phyloP scores from a whole-genome alignment of 2,888 invertebrate species.

The Thymelicus sylvestris region DNA sequence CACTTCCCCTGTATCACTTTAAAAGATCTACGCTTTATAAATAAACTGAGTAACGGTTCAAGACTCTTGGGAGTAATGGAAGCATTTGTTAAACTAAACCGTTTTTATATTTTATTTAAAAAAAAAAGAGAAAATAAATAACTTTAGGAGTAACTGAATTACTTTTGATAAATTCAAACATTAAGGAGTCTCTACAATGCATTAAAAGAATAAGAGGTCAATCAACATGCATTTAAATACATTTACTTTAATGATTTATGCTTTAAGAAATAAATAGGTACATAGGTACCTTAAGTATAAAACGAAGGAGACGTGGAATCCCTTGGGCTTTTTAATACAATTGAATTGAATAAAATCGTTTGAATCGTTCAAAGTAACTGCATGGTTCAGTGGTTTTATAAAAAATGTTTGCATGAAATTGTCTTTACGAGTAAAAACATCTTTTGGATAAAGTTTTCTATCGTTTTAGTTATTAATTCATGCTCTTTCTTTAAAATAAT shows the following conservation, averaged over 20 bases:
- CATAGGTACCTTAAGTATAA: too few relatives aligned
- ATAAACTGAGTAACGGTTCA: background rate
- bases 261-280: too few relatives aligned
- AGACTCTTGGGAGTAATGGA: background rate
- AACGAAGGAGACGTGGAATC: conserved; percentile 1
- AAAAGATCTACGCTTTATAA: conserved; percentile 21
- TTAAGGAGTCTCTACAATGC: too few relatives aligned
- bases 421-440: background rate
- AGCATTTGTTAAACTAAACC: background rate
- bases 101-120: background rate
- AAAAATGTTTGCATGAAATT: conserved; percentile 27
- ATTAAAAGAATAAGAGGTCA: too few relatives aligned
- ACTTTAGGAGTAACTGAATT: too few relatives aligned
- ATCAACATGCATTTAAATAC: too few relatives aligned
- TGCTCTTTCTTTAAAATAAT: too few relatives aligned
- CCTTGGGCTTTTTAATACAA: conserved; percentile 14
- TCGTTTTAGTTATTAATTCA: too few relatives aligned
- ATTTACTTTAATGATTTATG: too few relatives aligned
- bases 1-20: conserved; percentile 30
- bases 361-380: conserved; percentile 30
- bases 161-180: too few relatives aligned
- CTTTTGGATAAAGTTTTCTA: too few relatives aligned
- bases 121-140: background rate
- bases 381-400: conserved; percentile 25
- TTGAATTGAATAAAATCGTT: conserved; percentile 33